A percentile compares a stretch with the other conserved stretches of the same genome.
Evolutionary conservation across 1,140 invertebrate species (phyloP).

Genomic region (Leptinotarsa lineolata): DNA sequence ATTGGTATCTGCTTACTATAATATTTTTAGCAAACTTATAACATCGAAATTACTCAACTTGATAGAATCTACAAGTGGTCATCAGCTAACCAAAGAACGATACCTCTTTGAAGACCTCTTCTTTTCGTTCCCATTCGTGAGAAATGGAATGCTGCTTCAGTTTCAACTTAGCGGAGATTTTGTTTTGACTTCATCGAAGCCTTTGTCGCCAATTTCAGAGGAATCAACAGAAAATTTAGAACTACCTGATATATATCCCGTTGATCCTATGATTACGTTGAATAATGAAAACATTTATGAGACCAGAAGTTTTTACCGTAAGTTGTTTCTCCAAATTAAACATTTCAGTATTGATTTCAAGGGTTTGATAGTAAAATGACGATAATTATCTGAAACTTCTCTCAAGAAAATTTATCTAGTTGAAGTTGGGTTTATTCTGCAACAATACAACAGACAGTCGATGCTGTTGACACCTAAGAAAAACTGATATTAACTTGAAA

Average conservation of each 20-base stretch:
- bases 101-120: slow-evolving; percentile 63
- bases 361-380: too few species aligned
- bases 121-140: slow-evolving; percentile 63
- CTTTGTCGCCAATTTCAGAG: slow-evolving; percentile 61
- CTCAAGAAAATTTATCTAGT: too few species aligned
- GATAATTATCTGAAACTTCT: too few species aligned
- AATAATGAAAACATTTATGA: slow-evolving; percentile 67
- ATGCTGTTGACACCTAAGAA: too few species aligned
- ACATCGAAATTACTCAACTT: slow-evolving; percentile 72
- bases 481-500: too few species aligned
- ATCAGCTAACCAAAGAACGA: slow-evolving; percentile 58
- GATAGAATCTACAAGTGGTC: slow-evolving; percentile 66
- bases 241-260: slow-evolving; percentile 73
- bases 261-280: slow-evolving; percentile 72
- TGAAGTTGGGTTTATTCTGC: too few species aligned
- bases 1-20: too few species aligned
- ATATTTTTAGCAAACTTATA: slow-evolving; percentile 66
- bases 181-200: slow-evolving; percentile 66
- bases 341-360: too few species aligned
- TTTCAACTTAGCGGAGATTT: slow-evolving; percentile 68
- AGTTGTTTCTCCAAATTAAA: slow-evolving; percentile 54
- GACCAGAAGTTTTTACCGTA: slow-evolving; percentile 69
- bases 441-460: too few species aligned
- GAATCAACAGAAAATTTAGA: slow-evolving; percentile 53
- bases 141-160: slow-evolving; percentile 66